These are phyloP conservation scores for Pimephales promelas DNA, from an alignment of 2,113 vertebrate genomes.

Conservation along the genomic window DNA sequence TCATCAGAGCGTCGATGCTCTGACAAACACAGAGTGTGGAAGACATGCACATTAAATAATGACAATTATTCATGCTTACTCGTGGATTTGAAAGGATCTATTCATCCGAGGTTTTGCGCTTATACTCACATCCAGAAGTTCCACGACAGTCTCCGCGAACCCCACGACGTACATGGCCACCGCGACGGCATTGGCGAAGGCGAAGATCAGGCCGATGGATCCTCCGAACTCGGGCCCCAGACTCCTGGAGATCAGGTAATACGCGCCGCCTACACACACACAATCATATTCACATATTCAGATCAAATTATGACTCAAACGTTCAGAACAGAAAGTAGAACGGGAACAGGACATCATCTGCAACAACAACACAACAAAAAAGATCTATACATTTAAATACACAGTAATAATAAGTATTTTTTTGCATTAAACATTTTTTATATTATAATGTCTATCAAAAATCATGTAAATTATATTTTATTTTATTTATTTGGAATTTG, in stretches of 20 bases:
- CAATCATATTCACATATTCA: background rate
- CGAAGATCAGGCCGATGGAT: conserved; percentile 95
- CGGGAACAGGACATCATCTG: background rate
- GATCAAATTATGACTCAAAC: background rate
- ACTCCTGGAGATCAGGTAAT: conserved; percentile 97
- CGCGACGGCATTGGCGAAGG: conserved; percentile 96
- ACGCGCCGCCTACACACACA: conserved; percentile 83
- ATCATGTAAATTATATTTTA: too few relatives aligned
- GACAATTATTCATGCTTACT: too few relatives aligned
- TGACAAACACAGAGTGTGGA: conserved; percentile 57
- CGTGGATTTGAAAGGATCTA: too few relatives aligned
- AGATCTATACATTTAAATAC: background rate
- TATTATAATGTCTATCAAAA: too few relatives aligned
- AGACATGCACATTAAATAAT: too few relatives aligned
- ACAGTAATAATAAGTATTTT: background rate
- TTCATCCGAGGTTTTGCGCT: background rate
- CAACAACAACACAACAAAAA: background rate
- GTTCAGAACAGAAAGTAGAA: background rate
- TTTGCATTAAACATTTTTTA: too few relatives aligned
- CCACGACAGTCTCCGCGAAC: conserved; percentile 96
- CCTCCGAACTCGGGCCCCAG: conserved; percentile 96
- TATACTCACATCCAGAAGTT: conserved; percentile 86
- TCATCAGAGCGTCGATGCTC: conserved; percentile 88
- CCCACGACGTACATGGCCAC: conserved; percentile 99
- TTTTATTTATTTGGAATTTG: too few relatives aligned